A percentile compares a stretch with the other conserved stretches of the same genome.
Conservation (phyloP, 2,888 invertebrate species). For the Uropetala carovei region DNA sequence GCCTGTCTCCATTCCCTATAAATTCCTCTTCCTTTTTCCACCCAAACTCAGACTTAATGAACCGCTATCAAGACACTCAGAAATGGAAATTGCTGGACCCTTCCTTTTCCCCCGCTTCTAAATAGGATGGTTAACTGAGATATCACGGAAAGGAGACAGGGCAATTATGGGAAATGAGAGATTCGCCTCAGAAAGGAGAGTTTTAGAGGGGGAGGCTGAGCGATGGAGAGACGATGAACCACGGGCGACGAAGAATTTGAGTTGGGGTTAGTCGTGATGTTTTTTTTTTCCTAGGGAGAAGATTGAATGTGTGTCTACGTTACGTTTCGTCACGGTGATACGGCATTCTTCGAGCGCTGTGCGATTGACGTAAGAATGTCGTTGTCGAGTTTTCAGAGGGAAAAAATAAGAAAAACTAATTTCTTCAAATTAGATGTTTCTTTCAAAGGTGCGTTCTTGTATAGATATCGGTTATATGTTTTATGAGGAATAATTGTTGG, state of each 20-base stretch:
- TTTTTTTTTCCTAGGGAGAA: not conserved
- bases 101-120: not conserved
- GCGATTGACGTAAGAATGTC: too few relatives aligned
- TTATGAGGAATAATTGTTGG: too few relatives aligned
- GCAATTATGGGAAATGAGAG: not conserved
- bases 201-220: not conserved
- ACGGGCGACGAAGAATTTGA: too few relatives aligned
- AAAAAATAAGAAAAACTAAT: too few relatives aligned
- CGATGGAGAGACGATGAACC: not conserved
- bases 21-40: not conserved
- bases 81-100: slow-evolving; percentile 39
- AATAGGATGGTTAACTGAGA: slow-evolving; percentile 5
- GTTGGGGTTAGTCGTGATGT: not conserved
- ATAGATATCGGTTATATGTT: too few relatives aligned
- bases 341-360: too few relatives aligned
- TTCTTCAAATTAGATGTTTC: too few relatives aligned
- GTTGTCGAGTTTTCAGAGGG: too few relatives aligned
- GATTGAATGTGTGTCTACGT: too few relatives aligned
- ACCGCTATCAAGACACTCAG: not conserved
- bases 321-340: too few relatives aligned
- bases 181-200: not conserved
- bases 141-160: not conserved
- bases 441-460: too few relatives aligned
- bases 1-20: not conserved
- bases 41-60: slow-evolving; percentile 37